Conservation (phyloP, 2,797 vertebrate species). For the Acanthurus tractus region DNA sequence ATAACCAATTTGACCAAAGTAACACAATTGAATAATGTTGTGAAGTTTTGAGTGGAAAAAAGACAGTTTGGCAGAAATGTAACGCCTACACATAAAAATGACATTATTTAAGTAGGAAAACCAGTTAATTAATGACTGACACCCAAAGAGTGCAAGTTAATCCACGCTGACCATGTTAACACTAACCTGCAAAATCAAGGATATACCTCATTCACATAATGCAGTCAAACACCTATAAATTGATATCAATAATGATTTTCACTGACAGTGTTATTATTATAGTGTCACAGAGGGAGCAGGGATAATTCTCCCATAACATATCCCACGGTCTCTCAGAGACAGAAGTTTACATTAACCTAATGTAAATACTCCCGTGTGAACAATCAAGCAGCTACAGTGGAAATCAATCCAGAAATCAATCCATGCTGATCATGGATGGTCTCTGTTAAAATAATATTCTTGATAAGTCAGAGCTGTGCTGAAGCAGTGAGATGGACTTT, state of each 20-base stretch:
- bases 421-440: constrained; percentile 21
- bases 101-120: too few relatives aligned
- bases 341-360: constrained; percentile 34
- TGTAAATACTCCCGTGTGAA: constrained; percentile 39
- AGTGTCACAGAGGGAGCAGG: constrained; percentile 6
- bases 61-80: too few relatives aligned
- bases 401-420: constrained; percentile 37
- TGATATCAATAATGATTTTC: constrained; percentile 32
- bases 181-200: constrained; percentile 84
- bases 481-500: not conserved
- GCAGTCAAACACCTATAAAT: constrained; percentile 49
- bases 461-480: not conserved
- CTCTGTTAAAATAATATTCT: constrained; percentile 1
- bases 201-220: constrained; percentile 73
- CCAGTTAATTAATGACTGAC: too few relatives aligned
- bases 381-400: constrained; percentile 42
- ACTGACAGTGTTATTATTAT: constrained; percentile 7
- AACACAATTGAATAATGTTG: not conserved
- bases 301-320: constrained; percentile 11
- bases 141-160: too few relatives aligned
- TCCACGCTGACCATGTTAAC: constrained; percentile 79
- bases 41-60: not conserved
- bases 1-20: too few relatives aligned
- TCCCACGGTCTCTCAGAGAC: constrained; percentile 13
- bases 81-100: too few relatives aligned